phyloP scores from a whole-genome alignment of 2,888 invertebrate species.

The Villa cingulata region DNA sequence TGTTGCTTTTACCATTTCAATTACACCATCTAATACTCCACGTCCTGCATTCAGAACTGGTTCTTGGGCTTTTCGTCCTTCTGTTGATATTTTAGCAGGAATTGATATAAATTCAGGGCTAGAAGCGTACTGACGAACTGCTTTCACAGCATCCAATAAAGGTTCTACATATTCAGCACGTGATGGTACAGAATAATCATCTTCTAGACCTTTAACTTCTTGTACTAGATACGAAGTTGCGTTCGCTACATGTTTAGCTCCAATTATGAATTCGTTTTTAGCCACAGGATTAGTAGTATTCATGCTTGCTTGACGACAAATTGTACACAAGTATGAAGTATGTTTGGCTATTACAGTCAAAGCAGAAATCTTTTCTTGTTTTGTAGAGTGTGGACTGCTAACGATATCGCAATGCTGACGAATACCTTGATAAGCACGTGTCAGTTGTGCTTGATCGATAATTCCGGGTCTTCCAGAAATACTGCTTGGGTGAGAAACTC shows the following conservation, averaged over 20 bases:
- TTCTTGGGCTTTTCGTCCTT: slow-evolving; percentile 71
- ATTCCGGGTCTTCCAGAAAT: slow-evolving; percentile 78
- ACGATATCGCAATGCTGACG: slow-evolving; percentile 74
- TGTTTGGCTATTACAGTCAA: slow-evolving; percentile 92
- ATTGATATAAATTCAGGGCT: slow-evolving; percentile 87
- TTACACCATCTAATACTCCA: slow-evolving; percentile 68
- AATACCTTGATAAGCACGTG: slow-evolving; percentile 80
- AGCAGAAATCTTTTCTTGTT: slow-evolving; percentile 76
- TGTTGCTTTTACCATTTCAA: slow-evolving; percentile 81
- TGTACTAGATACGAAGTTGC: slow-evolving; percentile 88
- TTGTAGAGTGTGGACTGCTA: slow-evolving; percentile 53
- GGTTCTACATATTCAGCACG: slow-evolving; percentile 69
- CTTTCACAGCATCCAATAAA: slow-evolving; percentile 78
- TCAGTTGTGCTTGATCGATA: slow-evolving; percentile 77
- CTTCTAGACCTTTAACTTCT: slow-evolving; percentile 82
- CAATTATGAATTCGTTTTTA: slow-evolving; percentile 92
- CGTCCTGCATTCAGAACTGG: slow-evolving; percentile 74
- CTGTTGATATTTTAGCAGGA: slow-evolving; percentile 78
- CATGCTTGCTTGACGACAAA: slow-evolving; percentile 84
- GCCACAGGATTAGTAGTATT: slow-evolving; percentile 82
- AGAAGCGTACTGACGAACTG: slow-evolving; percentile 82
- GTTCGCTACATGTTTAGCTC: slow-evolving; percentile 94
- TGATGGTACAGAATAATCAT: slow-evolving; percentile 66
- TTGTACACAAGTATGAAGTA: slow-evolving; percentile 88
- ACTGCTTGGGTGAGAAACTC: slow-evolving; percentile 80